phyloP scores from a whole-genome alignment of 2,797 vertebrate species.

The Tangara arthus region DNA sequence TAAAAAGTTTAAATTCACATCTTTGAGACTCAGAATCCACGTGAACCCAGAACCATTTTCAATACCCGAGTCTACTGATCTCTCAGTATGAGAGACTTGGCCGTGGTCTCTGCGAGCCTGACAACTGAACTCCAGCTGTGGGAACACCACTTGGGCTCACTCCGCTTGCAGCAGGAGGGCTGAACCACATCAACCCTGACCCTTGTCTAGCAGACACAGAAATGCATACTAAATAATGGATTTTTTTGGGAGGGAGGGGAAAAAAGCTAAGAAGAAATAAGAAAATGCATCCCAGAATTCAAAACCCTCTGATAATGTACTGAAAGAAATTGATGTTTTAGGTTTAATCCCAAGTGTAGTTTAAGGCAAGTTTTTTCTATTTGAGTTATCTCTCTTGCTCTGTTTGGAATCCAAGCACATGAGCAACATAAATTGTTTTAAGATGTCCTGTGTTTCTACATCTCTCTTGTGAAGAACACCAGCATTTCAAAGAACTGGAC shows the following conservation, averaged over 20 bases:
- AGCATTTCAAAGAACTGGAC: background rate
- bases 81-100: constrained; percentile 68
- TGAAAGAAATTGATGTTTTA: background rate
- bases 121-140: constrained; percentile 33
- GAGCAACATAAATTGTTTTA: background rate
- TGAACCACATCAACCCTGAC: background rate
- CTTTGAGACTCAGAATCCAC: constrained; percentile 52
- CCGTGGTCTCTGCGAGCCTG: constrained; percentile 37
- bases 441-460: background rate
- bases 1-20: constrained; percentile 64
- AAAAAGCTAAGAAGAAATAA: background rate
- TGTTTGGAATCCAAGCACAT: background rate
- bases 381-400: background rate
- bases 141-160: background rate
- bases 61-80: constrained; percentile 1
- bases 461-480: background rate
- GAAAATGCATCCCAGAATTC: background rate
- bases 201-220: background rate
- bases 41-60: constrained; percentile 41
- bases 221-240: background rate
- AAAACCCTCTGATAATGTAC: background rate
- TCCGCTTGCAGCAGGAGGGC: background rate
- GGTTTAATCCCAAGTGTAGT: background rate
- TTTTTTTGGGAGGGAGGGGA: fast-evolving
- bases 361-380: constrained; percentile 45